Percentiles rank a stretch among this genome's conserved stretches.
phyloP scores from a whole-genome alignment of 2,888 invertebrate genomes.

The Synergus gifuensis region DNA sequence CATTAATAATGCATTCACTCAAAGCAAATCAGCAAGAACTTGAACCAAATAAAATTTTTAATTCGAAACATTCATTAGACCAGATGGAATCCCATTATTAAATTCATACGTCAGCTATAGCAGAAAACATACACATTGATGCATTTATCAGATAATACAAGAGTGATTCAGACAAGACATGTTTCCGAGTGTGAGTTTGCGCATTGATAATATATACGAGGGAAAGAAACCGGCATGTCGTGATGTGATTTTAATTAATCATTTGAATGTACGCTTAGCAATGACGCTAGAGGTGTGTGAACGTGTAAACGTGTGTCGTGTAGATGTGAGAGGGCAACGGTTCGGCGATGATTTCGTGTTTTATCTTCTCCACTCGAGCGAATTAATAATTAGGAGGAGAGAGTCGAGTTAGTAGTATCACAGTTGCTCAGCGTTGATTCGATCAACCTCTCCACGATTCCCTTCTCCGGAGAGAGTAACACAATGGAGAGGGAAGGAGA shows the following conservation, averaged over 20 bases:
- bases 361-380: slow-evolving; percentile 64
- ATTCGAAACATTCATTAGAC: slow-evolving; percentile 37
- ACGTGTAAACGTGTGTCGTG: neutral
- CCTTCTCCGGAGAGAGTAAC: slow-evolving; percentile 38
- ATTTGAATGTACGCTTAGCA: slow-evolving; percentile 65
- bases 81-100: slow-evolving; percentile 29
- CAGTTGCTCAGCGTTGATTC: slow-evolving; percentile 64
- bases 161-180: slow-evolving; percentile 28
- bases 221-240: slow-evolving; percentile 53
- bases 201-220: slow-evolving; percentile 25
- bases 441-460: slow-evolving; percentile 59
- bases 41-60: slow-evolving; percentile 7
- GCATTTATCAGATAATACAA: slow-evolving; percentile 29
- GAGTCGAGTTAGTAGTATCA: slow-evolving; percentile 59
- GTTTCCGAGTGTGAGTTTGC: slow-evolving; percentile 11
- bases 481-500: slow-evolving; percentile 24
- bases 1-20: too few species aligned
- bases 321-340: slow-evolving; percentile 57
- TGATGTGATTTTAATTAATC: slow-evolving; percentile 68
- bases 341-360: slow-evolving; percentile 67
- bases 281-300: slow-evolving; percentile 56
- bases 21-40: neutral
- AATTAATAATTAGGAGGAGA: slow-evolving; percentile 66
- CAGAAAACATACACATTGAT: slow-evolving; percentile 6
- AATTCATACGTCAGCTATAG: slow-evolving; percentile 4